Evolutionary conservation across 2,888 invertebrate genomes (phyloP), one percentile per base, ranked within the genome.

Genomic region (Aradus depressus): DNA sequence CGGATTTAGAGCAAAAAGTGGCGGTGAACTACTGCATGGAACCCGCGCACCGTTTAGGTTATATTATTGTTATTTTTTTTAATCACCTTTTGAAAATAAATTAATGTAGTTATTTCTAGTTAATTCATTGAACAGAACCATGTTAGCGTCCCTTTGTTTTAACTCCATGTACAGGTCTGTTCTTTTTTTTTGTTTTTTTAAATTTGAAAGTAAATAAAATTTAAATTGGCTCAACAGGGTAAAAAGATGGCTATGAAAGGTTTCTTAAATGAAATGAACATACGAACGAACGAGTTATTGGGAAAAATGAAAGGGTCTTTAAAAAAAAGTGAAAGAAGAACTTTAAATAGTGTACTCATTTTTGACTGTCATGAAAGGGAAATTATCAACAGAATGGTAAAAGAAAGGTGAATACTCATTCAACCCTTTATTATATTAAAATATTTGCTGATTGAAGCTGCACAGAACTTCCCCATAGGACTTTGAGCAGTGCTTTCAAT

Each of bases 241-340:
- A 77, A 82, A 58, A 88, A 89, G 66, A 72, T 83, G 8, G 88
- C 90, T 0, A 90, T 93, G 87, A 92, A 91, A 68, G 84, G 89
- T 63, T 90, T 90, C 66, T 72, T 92, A 23, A 74, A 75, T 60
- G 76, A 80, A 58, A 76, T 86, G 52, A 91, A 92, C 63, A 73
- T 73, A 50, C 90, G 91, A 67, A 72, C 93, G 25, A 84, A 85
- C 61, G 84, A 84, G 47, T 76, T 93, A 5, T 90, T 93, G 0
- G 74, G 85, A 0, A 80, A 80, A 66, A 65, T 72, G 48, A 70
- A 81, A 35, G 77, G 77, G 60, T 80, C 85, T 56, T 68, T 93
- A 19, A 70, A 78, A 0, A 71, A 80, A 31, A 92, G 91, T 64
- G 90, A 92, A 61, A 75, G 92, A 4, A 74, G 79, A 0, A 93